These are phyloP conservation scores for Arion vulgaris DNA, from an alignment of 1,140 invertebrate species.

Conservation along the genomic window DNA sequence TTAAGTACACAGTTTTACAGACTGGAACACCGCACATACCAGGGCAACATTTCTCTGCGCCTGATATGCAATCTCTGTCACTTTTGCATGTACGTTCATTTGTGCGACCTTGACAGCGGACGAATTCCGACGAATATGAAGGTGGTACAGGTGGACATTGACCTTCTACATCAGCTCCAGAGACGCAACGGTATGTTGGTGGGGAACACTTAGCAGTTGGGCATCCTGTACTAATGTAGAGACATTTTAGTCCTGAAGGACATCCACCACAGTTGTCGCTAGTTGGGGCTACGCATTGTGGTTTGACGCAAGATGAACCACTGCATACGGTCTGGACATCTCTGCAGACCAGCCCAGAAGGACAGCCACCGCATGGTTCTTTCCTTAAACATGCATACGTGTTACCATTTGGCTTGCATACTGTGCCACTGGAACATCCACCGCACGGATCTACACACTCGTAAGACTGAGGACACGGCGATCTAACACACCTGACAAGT, in stretches of 20 bases:
- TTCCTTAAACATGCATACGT: background rate
- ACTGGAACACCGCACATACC: background rate
- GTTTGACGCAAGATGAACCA: background rate
- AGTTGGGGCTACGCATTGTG: background rate
- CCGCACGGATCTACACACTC: background rate
- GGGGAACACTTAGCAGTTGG: background rate
- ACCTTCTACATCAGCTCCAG: background rate
- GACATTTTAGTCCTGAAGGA: background rate
- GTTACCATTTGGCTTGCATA: background rate
- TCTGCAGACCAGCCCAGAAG: background rate
- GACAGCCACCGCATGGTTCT: background rate
- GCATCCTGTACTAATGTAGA: background rate
- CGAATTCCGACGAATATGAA: background rate
- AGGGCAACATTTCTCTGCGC: slow-evolving; percentile 1
- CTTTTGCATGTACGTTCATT: background rate
- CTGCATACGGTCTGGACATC: background rate
- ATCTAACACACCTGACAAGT: background rate
- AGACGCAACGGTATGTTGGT: background rate
- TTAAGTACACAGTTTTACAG: background rate
- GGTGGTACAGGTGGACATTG: background rate
- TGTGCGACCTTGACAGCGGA: background rate
- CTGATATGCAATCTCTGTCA: background rate
- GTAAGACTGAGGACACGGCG: background rate
- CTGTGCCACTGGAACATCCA: background rate
- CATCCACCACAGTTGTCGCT: background rate